Percentiles rank a stretch among this genome's conserved stretches.
Evolutionary conservation across 2,797 vertebrate species (phyloP).

Genomic region (Rousettus madagascariensis): DNA sequence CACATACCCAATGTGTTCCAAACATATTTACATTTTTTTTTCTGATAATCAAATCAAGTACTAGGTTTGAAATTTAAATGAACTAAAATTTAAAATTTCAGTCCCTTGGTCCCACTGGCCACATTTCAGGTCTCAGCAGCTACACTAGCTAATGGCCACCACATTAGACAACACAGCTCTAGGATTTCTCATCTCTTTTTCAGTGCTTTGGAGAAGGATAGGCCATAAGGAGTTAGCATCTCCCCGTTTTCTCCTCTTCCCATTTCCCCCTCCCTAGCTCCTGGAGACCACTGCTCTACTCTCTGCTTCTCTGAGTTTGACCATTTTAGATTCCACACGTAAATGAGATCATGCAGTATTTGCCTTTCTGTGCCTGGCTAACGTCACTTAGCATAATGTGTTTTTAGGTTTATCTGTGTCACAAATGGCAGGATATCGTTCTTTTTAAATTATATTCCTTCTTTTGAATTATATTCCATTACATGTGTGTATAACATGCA

Average conservation of each 20-base stretch:
- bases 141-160: background rate
- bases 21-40: background rate
- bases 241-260: background rate
- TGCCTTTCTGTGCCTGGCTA: background rate
- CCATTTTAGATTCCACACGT: background rate
- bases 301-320: background rate
- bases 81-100: background rate
- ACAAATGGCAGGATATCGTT: background rate
- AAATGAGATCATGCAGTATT: background rate
- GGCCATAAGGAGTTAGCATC: background rate
- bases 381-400: background rate
- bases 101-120: background rate
- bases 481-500: background rate
- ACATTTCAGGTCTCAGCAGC: background rate
- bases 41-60: background rate
- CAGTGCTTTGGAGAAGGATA: background rate
- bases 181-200: background rate
- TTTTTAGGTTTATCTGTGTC: background rate
- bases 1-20: background rate
- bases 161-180: background rate
- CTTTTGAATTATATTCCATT: background rate
- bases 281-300: background rate
- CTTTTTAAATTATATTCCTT: background rate
- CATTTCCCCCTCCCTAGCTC: background rate
- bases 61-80: background rate